A percentile compares a stretch with the other conserved stretches of the same genome.
Evolutionary conservation across 2,113 vertebrate genomes (phyloP).

Genomic region (Macquaria australasica): DNA sequence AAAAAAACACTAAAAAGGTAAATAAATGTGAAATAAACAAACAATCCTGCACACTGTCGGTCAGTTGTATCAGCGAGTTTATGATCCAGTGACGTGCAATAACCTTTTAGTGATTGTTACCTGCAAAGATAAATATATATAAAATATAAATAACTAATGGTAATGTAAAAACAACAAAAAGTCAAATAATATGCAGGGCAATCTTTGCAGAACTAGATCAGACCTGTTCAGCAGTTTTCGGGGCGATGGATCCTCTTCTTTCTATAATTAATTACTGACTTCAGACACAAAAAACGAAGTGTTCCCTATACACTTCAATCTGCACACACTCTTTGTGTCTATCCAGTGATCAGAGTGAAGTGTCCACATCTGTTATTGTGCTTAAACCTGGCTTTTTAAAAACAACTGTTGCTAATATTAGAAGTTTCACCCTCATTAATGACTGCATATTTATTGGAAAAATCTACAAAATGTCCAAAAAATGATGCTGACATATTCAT

Average conservation of each 20-base stretch:
- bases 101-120: too few relatives aligned
- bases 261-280: neutral
- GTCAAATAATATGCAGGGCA: neutral
- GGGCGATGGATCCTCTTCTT: neutral
- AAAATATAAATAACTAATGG: neutral
- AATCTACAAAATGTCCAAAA: neutral
- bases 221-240: neutral
- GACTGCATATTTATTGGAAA: neutral
- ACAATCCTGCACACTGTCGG: neutral
- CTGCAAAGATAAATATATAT: too few relatives aligned
- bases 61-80: neutral
- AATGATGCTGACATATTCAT: neutral
- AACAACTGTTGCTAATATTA: neutral
- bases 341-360: neutral
- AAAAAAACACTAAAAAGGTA: too few relatives aligned
- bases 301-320: neutral
- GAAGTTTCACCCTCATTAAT: neutral
- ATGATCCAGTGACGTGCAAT: too few relatives aligned
- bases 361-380: neutral
- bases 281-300: neutral
- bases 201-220: neutral
- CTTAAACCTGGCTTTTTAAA: neutral
- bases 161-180: neutral
- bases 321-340: neutral
- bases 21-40: neutral